Evolutionary conservation across 2,113 vertebrate genomes (phyloP), one percentile per base, ranked within the genome.

Genomic region (Donacobius atricapilla): DNA sequence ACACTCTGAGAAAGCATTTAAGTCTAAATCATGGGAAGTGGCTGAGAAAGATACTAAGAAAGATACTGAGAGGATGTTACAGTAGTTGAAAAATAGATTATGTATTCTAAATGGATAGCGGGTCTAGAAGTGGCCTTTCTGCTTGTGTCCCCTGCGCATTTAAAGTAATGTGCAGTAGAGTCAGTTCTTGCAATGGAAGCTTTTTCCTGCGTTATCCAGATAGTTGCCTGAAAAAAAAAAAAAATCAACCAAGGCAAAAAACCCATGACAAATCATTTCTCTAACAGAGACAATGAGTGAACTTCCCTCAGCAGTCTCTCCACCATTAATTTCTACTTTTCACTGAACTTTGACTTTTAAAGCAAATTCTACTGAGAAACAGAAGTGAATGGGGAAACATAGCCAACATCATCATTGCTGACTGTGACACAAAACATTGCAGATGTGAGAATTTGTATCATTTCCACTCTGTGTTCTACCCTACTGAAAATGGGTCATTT

Each of bases 401-500:
- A 79, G 37, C 30, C n/a, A 93, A 81, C 71, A 68, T 7, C 44
- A 83, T 82, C 83, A 84, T 50, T 40, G 60, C 69, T 39, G 40
- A 77, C 73, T 75, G 64, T 24, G 44, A 86, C 51, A 78, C 30
- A 83, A 89, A 94, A 66, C 51, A 81, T 2, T 90, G 83, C 71
- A 92, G 92, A 94, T 83, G 72, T 92, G 65, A 95, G 79, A 81
- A 68, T 71, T 66, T 64, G 47, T 40, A 82, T 75, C 31, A 57
- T 90, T 93, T 95, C 80, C 57, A 87, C 77, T 90, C 65, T 53
- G 77, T 84, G 73, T 71, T 87, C 77, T 75, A 53, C 47, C 73
- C 80, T 79, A 37, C 57, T 81, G 75, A 80, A 94, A 96, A 96
- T 81, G 80, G 69, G 53, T 71, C 45, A 5, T 97, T 96, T 95